A percentile compares a stretch with the other conserved stretches of the same genome.
Conservation (phyloP, 1,140 invertebrate genomes). For the Nylanderia fulva region DNA sequence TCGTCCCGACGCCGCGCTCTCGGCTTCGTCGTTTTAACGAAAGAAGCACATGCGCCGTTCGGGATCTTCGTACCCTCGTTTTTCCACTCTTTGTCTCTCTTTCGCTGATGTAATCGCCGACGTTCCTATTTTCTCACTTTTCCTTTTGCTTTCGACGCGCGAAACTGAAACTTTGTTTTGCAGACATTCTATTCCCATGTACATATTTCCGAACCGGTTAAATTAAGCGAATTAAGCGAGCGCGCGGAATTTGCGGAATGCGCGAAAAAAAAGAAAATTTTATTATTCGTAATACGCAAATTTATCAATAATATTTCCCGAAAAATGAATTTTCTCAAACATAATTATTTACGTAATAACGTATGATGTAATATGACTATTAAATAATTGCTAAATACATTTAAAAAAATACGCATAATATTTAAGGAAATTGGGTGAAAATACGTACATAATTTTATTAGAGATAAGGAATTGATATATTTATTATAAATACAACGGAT, state of each 20-base stretch:
- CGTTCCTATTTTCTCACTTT: conserved; percentile 55
- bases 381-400: neutral
- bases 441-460: conserved; percentile 37
- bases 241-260: neutral
- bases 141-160: neutral
- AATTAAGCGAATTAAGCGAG: neutral
- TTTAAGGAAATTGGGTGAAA: neutral
- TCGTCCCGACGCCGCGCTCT: conserved; percentile 79
- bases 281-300: neutral
- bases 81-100: conserved; percentile 53
- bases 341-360: neutral
- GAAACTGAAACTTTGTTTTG: conserved; percentile 8
- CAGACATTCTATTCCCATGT: neutral
- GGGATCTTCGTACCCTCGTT: conserved; percentile 25
- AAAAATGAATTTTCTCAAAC: no score
- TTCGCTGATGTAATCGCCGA: conserved; percentile 62
- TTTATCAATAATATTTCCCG: neutral
- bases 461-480: conserved; percentile 29
- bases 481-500: conserved; percentile 30
- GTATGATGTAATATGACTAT: neutral
- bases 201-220: neutral
- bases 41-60: conserved; percentile 77
- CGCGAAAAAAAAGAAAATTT: neutral
- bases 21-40: conserved; percentile 80
- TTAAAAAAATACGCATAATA: neutral